These are phyloP conservation scores for Trachelus tabidus DNA, from an alignment of 2,888 invertebrate species.

Conservation along the genomic window DNA sequence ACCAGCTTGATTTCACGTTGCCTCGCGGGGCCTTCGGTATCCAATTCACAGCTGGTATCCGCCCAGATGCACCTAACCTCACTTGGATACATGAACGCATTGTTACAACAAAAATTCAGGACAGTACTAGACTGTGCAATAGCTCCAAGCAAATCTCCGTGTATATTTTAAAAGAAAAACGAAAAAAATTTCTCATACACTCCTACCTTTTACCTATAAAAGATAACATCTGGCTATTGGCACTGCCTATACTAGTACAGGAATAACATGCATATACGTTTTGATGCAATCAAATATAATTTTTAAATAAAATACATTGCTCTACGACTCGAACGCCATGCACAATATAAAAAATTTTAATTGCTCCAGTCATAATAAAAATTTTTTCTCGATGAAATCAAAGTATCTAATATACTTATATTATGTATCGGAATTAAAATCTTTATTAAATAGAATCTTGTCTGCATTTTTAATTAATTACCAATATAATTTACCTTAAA, in stretches of 20 bases:
- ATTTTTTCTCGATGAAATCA: background rate
- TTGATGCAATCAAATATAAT: background rate
- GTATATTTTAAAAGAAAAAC: background rate
- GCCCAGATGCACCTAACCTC: background rate
- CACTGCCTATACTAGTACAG: background rate
- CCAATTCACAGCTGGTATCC: background rate
- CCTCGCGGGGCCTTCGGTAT: background rate
- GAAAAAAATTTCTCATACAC: background rate
- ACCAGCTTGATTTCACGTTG: background rate
- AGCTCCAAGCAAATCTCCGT: background rate
- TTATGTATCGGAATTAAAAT: background rate
- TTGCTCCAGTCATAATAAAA: background rate
- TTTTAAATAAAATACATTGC: background rate
- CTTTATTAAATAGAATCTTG: background rate
- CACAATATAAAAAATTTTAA: background rate
- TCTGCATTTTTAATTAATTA: background rate
- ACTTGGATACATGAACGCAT: background rate
- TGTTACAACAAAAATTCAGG: background rate
- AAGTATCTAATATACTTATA: background rate
- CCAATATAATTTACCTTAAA: background rate
- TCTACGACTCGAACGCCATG: background rate
- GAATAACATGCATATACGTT: background rate
- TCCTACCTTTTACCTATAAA: background rate
- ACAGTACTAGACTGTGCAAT: background rate
- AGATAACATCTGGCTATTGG: background rate